Conservation (phyloP, 2,797 vertebrate species). For the Ateles fusciceps region DNA sequence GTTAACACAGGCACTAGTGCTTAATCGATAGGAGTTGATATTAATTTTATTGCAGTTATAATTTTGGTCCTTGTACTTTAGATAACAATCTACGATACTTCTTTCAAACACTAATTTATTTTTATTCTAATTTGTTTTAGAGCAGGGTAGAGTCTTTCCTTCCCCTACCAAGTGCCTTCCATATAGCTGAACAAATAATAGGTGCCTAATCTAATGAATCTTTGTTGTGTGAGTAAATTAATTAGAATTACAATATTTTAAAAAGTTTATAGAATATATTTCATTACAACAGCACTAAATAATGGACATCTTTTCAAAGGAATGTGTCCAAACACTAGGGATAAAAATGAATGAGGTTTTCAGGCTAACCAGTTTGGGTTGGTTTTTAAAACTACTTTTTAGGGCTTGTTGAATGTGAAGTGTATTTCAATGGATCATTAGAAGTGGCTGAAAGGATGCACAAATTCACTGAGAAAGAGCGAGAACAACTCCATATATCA, state of each 20-base stretch:
- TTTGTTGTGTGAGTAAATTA: background rate
- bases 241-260: background rate
- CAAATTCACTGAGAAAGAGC: background rate
- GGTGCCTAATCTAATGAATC: background rate
- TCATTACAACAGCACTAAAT: conserved; percentile 17
- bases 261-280: conserved; percentile 31
- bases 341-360: background rate
- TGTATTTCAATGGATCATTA: background rate
- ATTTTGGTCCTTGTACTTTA: background rate
- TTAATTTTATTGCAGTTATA: conserved; percentile 20
- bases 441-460: background rate
- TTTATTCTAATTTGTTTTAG: conserved; percentile 28
- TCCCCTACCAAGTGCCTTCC: background rate
- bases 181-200: background rate
- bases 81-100: background rate
- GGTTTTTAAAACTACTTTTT: conserved; percentile 14
- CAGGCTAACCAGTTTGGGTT: background rate
- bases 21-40: background rate
- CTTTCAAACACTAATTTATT: background rate
- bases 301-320: conserved; percentile 20
- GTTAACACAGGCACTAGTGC: background rate
- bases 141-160: background rate
- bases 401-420: background rate
- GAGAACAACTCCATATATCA: background rate
- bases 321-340: background rate